phyloP scores from a whole-genome alignment of 2,888 invertebrate species.

The Drosophila rubida region DNA sequence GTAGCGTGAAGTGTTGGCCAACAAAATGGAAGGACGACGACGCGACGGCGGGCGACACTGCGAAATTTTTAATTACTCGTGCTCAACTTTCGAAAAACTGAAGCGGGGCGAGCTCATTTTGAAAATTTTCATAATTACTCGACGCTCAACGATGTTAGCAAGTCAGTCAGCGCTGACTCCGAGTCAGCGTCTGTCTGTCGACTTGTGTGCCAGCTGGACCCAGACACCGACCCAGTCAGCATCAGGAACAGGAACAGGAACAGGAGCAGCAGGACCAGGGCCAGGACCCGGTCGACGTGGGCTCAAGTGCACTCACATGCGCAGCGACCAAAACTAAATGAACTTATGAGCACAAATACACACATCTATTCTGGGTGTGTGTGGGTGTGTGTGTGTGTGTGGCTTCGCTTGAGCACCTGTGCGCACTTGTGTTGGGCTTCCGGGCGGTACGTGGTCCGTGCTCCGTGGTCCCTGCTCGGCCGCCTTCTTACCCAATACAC shows the following conservation, averaged over 20 bases:
- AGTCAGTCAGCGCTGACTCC: conserved; percentile 47
- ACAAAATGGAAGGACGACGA: conserved; percentile 6
- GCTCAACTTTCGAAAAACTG: conserved; percentile 69
- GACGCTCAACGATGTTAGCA: conserved; percentile 52
- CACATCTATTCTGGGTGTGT: conserved; percentile 27
- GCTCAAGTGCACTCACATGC: conserved; percentile 72
- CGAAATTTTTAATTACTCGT: conserved; percentile 76
- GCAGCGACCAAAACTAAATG: conserved; percentile 73
- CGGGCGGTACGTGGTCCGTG: conserved; percentile 4
- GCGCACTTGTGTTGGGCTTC: conserved; percentile 32
- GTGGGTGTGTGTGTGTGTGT: conserved; percentile 47
- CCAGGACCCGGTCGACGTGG: conserved; percentile 46
- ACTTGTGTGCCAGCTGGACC: conserved; percentile 35
- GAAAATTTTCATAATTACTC: conserved; percentile 71
- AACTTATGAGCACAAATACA: conserved; percentile 54
- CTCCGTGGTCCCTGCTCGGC: conserved; percentile 1
- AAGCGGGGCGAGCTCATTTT: conserved; percentile 68
- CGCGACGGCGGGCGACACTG: conserved; percentile 55
- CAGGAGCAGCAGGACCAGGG: too few species aligned
- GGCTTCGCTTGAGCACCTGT: conserved; percentile 73
- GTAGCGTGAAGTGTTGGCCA: conserved; percentile 24
- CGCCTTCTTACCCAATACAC: conserved; percentile 19
- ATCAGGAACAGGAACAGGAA: too few species aligned
- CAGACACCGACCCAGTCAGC: conserved; percentile 14
- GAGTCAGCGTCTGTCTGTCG: conserved; percentile 10